phyloP scores from a whole-genome alignment of 1,140 invertebrate species.

The Kradibia gibbosae region DNA sequence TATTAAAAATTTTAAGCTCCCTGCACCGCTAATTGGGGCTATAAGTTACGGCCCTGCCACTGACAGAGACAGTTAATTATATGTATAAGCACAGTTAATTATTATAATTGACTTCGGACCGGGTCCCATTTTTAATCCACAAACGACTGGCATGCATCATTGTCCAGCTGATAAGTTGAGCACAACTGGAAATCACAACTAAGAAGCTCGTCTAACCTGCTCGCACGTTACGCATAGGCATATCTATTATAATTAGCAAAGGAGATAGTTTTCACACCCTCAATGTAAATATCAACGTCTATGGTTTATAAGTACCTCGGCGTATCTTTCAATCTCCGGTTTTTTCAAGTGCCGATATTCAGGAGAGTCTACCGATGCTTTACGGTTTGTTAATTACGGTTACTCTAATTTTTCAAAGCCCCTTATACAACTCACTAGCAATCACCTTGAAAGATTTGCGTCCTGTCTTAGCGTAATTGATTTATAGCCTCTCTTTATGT shows the following conservation, averaged over 20 bases:
- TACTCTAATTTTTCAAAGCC: background rate
- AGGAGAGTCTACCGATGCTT: background rate
- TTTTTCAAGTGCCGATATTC: background rate
- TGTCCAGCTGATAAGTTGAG: background rate
- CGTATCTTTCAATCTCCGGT: background rate
- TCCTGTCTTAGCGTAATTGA: background rate
- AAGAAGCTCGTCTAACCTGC: background rate
- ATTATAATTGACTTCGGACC: background rate
- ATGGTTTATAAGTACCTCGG: background rate
- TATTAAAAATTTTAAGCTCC: background rate
- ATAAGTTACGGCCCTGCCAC: background rate
- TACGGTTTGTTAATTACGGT: background rate
- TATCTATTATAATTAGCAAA: background rate
- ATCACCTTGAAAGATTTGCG: background rate
- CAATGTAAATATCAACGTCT: background rate
- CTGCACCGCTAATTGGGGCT: background rate
- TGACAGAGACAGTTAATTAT: background rate
- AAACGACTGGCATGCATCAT: background rate
- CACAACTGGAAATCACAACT: background rate
- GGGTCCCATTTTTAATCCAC: background rate
- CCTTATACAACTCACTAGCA: background rate
- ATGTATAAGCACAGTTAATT: background rate
- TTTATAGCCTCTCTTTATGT: background rate
- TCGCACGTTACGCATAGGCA: background rate
- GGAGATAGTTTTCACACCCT: background rate